Evolutionary conservation across 2,113 vertebrate species (phyloP).

Genomic region (Promerops cafer): DNA sequence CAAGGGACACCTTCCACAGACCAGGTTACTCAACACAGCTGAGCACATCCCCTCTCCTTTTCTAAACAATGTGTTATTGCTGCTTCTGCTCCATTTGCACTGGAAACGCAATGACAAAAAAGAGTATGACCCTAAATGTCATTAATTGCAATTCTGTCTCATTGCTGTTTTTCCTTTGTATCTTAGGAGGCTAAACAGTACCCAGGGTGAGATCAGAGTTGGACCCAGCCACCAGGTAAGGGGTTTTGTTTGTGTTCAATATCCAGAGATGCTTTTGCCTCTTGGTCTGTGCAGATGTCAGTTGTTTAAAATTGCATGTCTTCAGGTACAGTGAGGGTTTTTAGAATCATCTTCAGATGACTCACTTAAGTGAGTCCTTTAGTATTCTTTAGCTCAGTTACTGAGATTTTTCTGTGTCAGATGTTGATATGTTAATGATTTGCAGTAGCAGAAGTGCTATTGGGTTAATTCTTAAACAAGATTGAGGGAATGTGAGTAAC

Average conservation of each 20-base stretch:
- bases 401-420: background rate
- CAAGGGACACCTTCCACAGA: background rate
- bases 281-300: background rate
- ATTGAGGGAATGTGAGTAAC: background rate
- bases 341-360: background rate
- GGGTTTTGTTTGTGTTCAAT: background rate
- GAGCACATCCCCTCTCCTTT: background rate
- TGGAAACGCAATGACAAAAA: background rate
- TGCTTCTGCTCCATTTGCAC: background rate
- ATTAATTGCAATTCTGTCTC: background rate
- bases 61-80: background rate
- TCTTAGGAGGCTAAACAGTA: conserved; percentile 95
- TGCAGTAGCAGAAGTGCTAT: background rate
- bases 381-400: background rate
- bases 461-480: background rate
- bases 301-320: background rate
- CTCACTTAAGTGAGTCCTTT: background rate
- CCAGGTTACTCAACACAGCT: background rate
- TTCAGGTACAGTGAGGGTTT: background rate
- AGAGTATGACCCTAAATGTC: background rate
- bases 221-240: conserved; percentile 98
- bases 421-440: background rate
- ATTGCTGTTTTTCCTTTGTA: background rate
- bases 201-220: conserved; percentile 97
- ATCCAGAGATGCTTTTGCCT: background rate